phyloP scores from a whole-genome alignment of 2,797 vertebrate genomes.

The Notolabrus celidotus region DNA sequence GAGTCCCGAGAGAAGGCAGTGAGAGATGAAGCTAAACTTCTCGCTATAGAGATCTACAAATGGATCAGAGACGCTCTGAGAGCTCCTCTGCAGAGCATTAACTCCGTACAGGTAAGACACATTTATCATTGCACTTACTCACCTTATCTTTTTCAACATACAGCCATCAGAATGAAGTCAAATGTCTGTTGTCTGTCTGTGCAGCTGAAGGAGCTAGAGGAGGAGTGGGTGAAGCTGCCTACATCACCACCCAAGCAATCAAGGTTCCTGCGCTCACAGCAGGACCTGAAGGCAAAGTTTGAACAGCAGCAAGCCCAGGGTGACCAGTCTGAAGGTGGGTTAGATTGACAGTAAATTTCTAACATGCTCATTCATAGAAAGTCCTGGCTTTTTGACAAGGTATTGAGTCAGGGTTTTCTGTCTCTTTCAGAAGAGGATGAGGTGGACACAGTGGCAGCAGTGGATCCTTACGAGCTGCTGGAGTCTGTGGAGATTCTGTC shows the following conservation, averaged over 20 bases:
- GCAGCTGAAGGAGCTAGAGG: constrained; percentile 97
- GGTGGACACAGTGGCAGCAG: constrained; percentile 83
- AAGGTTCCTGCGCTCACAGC: constrained; percentile 96
- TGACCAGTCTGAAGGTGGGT: constrained; percentile 90
- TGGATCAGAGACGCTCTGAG: constrained; percentile 97
- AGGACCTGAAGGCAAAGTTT: constrained; percentile 96
- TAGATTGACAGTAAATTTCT: too few species aligned
- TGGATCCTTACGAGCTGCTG: constrained; percentile 96
- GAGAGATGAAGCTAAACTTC: constrained; percentile 95
- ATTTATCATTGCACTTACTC: neutral
- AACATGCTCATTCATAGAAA: neutral
- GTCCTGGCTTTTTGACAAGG: neutral
- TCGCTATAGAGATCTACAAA: constrained; percentile 95
- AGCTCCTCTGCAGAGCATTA: constrained; percentile 93
- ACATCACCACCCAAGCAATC: constrained; percentile 89
- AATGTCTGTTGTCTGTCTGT: constrained; percentile 35
- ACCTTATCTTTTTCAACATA: neutral
- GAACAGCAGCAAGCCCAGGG: constrained; percentile 92
- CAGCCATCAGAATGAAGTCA: neutral
- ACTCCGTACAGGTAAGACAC: constrained; percentile 92
- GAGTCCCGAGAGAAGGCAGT: constrained; percentile 98
- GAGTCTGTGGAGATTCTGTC: constrained; percentile 96
- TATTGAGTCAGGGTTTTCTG: neutral
- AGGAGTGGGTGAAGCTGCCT: constrained; percentile 96
- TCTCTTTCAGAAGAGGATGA: constrained; percentile 86